Evolutionary conservation across 2,797 vertebrate species (phyloP).

Genomic region (Lithobates pipiens): DNA sequence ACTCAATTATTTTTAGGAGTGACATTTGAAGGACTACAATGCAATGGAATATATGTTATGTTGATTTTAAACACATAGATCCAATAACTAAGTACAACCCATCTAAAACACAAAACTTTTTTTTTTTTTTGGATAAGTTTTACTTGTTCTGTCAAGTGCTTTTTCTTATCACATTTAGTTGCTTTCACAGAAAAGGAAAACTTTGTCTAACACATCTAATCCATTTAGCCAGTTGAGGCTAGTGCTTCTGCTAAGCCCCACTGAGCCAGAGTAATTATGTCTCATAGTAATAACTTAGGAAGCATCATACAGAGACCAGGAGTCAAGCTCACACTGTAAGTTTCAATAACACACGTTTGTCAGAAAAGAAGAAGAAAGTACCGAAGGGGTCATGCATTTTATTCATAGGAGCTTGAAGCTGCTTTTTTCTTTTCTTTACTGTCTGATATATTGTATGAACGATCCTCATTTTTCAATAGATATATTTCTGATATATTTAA

Average conservation of each 20-base stretch:
- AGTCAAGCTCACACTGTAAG: slow-evolving; percentile 47
- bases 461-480: not conserved
- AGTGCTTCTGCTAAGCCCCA: slow-evolving; percentile 68
- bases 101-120: too few relatives aligned
- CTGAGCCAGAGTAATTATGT: slow-evolving; percentile 67
- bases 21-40: not conserved
- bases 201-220: slow-evolving; percentile 65
- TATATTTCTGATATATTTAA: not conserved
- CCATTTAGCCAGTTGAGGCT: slow-evolving; percentile 71
- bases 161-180: not conserved
- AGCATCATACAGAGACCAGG: slow-evolving; percentile 60
- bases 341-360: slow-evolving; percentile 40
- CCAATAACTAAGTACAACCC: not conserved
- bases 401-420: not conserved
- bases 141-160: not conserved
- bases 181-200: slow-evolving; percentile 63
- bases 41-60: not conserved
- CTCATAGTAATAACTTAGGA: slow-evolving; percentile 65
- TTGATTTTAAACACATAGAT: not conserved
- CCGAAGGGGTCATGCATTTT: not conserved
- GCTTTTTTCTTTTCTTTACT: not conserved
- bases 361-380: slow-evolving; percentile 13
- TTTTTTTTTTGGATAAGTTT: not conserved
- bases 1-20: not conserved
- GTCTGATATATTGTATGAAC: not conserved